phyloP scores from a whole-genome alignment of 2,888 invertebrate species.

The Athripsodes cinereus region DNA sequence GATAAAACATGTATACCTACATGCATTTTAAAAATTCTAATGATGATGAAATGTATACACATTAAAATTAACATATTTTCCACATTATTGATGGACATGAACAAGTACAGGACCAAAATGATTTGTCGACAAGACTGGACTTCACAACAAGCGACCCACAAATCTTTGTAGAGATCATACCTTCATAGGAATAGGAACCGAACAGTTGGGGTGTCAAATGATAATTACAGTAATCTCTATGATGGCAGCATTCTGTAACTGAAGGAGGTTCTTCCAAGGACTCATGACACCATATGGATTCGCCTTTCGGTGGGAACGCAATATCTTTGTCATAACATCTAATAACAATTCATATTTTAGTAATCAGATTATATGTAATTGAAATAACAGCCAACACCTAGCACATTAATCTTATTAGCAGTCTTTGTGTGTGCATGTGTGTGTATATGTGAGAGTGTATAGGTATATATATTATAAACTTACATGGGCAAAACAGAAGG shows the following conservation, averaged over 20 bases:
- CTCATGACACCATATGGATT: slow-evolving; percentile 56
- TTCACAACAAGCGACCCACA: not conserved
- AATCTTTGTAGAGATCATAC: slow-evolving; percentile 7
- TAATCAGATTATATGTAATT: not conserved
- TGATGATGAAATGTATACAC: too few relatives aligned
- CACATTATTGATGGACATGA: too few relatives aligned
- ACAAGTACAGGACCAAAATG: too few relatives aligned
- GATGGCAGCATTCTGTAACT: slow-evolving; percentile 54
- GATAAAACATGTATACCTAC: too few relatives aligned
- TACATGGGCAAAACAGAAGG: too few relatives aligned
- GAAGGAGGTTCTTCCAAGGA: slow-evolving; percentile 35
- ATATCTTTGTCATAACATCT: slow-evolving; percentile 57
- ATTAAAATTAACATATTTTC: too few relatives aligned
- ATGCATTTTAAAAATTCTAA: too few relatives aligned
- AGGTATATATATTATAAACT: too few relatives aligned
- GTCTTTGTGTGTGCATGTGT: too few relatives aligned
- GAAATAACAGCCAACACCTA: not conserved
- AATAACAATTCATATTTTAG: slow-evolving; percentile 9
- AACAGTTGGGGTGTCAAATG: slow-evolving; percentile 38
- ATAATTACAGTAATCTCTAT: slow-evolving; percentile 65
- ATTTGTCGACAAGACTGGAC: not conserved
- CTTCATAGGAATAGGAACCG: slow-evolving; percentile 8
- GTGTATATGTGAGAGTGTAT: too few relatives aligned
- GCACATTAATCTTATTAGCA: not conserved
- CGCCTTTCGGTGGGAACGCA: slow-evolving; percentile 55